phyloP scores from a whole-genome alignment of 2,797 vertebrate species.

The Chelonia mydas region DNA sequence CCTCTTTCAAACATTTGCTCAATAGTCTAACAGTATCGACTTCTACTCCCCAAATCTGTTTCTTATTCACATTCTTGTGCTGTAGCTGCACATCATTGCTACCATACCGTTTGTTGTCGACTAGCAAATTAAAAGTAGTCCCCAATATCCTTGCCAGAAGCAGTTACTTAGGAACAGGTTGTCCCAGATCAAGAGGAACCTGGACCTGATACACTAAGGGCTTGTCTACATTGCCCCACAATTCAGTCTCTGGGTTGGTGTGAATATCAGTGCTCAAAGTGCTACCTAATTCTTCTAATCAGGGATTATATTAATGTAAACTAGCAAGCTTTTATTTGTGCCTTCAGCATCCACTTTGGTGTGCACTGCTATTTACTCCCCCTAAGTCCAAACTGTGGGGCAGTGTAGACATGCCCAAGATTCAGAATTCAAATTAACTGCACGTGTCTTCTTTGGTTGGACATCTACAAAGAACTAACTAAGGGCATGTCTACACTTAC shows the following conservation, averaged over 20 bases:
- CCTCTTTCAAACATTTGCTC: neutral
- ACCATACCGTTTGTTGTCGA: neutral
- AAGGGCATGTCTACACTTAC: neutral
- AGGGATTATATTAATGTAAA: neutral
- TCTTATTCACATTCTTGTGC: neutral
- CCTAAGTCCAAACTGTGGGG: neutral
- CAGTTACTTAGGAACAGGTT: neutral
- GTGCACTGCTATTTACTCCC: neutral
- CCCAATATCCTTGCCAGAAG: neutral
- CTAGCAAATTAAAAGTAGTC: neutral
- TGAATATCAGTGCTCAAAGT: neutral
- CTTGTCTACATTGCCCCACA: neutral
- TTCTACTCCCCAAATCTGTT: neutral
- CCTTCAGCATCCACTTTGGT: neutral
- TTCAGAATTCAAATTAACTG: neutral
- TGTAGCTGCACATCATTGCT: neutral
- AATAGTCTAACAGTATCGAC: neutral
- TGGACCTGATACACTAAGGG: neutral
- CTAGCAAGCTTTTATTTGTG: neutral
- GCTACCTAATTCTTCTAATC: neutral
- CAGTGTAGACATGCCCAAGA: neutral
- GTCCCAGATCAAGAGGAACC: neutral
- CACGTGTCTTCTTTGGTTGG: neutral
- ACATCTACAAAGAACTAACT: neutral
- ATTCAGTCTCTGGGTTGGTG: neutral